phyloP scores from a whole-genome alignment of 2,797 vertebrate species.

The Characodon lateralis region DNA sequence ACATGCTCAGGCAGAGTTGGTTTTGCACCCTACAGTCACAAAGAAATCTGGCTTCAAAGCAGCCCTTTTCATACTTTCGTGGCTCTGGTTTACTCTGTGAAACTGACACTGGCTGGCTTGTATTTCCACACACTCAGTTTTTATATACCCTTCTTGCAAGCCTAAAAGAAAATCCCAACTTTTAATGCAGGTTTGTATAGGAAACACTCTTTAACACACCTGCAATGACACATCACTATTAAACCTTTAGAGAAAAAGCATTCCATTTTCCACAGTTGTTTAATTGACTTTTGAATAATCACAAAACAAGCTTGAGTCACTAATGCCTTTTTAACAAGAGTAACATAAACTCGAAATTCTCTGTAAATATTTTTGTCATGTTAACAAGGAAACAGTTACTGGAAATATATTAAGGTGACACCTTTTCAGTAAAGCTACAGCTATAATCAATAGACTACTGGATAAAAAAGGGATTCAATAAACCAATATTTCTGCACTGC shows the following conservation, averaged over 20 bases:
- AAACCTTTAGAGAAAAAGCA: not conserved
- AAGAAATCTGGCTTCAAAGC: conserved; percentile 38
- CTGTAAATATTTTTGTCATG: conserved; percentile 6
- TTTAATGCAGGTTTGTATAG: not conserved
- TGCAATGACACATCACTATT: no score
- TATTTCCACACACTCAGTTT: not conserved
- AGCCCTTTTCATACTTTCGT: conserved; percentile 16
- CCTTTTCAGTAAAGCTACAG: conserved; percentile 9
- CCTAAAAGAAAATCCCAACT: not conserved
- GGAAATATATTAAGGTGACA: conserved; percentile 16
- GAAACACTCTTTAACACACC: no score
- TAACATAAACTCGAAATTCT: conserved; percentile 14
- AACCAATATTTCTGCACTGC: not conserved
- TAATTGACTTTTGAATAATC: conserved; percentile 15
- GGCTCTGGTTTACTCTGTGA: conserved; percentile 6
- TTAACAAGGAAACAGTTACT: conserved; percentile 6
- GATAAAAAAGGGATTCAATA: conserved; percentile 19
- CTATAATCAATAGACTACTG: conserved; percentile 21
- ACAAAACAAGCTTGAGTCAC: not conserved
- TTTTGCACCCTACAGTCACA: conserved; percentile 44
- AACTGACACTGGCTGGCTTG: not conserved
- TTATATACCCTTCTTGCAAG: not conserved
- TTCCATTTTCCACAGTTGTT: not conserved
- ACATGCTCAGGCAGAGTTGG: conserved; percentile 27
- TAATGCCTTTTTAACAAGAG: conserved; percentile 4